A percentile compares a stretch with the other conserved stretches of the same genome.
phyloP scores from a whole-genome alignment of 2,113 vertebrate genomes.

The Neomonachus schauinslandi region DNA sequence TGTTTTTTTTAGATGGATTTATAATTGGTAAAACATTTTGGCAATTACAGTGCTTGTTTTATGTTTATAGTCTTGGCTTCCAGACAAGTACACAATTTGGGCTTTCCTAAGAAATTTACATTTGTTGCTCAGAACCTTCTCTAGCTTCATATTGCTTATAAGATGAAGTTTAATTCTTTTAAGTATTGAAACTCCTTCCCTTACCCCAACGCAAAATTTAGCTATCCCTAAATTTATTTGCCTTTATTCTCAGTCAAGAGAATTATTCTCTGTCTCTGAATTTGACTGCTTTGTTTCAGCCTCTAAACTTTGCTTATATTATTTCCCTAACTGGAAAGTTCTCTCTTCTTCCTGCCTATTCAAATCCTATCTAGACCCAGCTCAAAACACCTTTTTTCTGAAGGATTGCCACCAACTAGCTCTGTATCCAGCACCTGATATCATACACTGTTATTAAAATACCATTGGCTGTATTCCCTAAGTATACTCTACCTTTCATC shows the following conservation, averaged over 20 bases:
- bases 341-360: neutral
- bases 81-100: neutral
- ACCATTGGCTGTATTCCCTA: neutral
- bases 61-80: neutral
- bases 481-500: neutral
- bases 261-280: conserved; percentile 15
- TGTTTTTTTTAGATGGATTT: neutral
- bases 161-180: conserved; percentile 37
- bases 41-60: neutral
- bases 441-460: neutral
- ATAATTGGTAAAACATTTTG: neutral
- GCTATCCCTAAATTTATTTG: neutral
- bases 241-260: neutral
- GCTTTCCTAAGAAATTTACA: neutral
- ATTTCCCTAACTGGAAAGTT: neutral
- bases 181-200: neutral
- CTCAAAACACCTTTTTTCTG: neutral
- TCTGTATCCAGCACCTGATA: neutral
- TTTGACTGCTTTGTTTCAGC: conserved; percentile 13
- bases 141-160: neutral
- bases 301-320: neutral
- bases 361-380: neutral
- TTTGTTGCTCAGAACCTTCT: neutral
- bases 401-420: neutral
- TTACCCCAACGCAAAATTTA: neutral